Conservation (phyloP, 2,888 invertebrate genomes). For the Osedax frankpressi region DNA sequence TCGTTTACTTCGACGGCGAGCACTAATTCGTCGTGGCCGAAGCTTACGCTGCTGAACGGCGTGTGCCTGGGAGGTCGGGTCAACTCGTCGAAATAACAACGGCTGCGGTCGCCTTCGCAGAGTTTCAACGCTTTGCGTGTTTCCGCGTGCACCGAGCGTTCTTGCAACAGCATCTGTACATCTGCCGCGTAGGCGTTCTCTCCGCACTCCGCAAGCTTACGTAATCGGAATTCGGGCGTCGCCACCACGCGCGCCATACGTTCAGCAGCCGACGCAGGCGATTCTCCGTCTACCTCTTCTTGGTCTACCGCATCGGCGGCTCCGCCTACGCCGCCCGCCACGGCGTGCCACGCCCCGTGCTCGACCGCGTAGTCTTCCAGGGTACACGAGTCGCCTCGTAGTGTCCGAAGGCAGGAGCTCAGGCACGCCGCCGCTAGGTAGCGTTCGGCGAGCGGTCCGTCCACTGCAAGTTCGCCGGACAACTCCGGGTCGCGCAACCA, state of each 20-base stretch:
- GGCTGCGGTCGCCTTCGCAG: background rate
- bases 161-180: background rate
- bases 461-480: slow-evolving; percentile 18
- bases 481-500: slow-evolving; percentile 24
- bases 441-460: slow-evolving; percentile 25
- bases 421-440: slow-evolving; percentile 21
- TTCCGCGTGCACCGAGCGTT: background rate
- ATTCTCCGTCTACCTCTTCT: background rate
- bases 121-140: background rate
- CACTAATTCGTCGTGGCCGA: background rate
- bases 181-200: background rate
- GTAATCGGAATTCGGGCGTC: background rate
- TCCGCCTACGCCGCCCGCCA: slow-evolving; percentile 25
- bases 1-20: background rate
- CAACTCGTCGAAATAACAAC: background rate
- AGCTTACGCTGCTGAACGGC: background rate
- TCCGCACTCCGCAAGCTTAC: background rate
- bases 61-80: background rate
- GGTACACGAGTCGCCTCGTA: background rate
- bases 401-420: slow-evolving; percentile 21
- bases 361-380: slow-evolving; percentile 17
- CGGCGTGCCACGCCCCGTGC: slow-evolving; percentile 25
- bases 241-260: background rate
- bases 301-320: slow-evolving; percentile 22
- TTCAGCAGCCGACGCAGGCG: background rate